These are phyloP conservation scores for Anthopleura xanthogrammica DNA, from an alignment of 92 coral and sea anemone genomes.

Conservation along the genomic window DNA sequence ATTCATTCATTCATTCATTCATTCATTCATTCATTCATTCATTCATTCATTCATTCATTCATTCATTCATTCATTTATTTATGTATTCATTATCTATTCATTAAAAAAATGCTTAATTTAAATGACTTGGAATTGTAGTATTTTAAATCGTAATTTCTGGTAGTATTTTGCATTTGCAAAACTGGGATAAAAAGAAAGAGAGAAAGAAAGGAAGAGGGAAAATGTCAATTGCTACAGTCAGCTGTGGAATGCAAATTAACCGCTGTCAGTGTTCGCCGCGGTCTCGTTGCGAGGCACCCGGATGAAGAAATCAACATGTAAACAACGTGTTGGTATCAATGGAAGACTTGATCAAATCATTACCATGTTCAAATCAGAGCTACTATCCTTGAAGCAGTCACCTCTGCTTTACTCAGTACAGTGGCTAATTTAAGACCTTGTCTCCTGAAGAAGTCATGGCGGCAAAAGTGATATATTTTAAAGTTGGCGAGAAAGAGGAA, in stretches of 20 bases:
- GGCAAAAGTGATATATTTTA: conserved; percentile 79
- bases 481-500: conserved; percentile 75
- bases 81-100: background rate
- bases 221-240: background rate
- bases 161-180: no score
- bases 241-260: background rate
- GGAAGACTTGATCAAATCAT: conserved; percentile 19
- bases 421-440: conserved; percentile 1
- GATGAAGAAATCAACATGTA: conserved; percentile 36
- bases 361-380: background rate
- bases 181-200: background rate
- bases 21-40: no score
- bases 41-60: background rate
- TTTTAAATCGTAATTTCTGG: no score
- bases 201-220: background rate
- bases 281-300: conserved; percentile 36
- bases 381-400: background rate
- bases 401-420: background rate
- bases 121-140: no score
- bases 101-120: no score
- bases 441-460: conserved; percentile 51
- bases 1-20: no score
- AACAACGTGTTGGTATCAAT: conserved; percentile 9
- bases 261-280: conserved; percentile 32
- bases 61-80: no score